phyloP scores from a whole-genome alignment of 2,888 invertebrate species.

The Drosophila kokeensis region DNA sequence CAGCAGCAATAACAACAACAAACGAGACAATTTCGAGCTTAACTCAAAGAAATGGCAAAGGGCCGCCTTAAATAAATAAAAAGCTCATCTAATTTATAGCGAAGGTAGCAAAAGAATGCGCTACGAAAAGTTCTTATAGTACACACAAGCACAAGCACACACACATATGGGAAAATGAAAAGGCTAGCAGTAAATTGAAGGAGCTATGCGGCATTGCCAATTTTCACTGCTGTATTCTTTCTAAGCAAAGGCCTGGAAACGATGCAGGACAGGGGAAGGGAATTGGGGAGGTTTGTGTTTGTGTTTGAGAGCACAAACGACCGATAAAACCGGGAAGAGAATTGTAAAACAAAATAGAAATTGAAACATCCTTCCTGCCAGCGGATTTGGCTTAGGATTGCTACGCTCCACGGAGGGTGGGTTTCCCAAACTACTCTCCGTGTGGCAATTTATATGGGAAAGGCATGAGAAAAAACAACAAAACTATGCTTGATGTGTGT shows the following conservation, averaged over 20 bases:
- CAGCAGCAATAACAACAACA: constrained; percentile 23
- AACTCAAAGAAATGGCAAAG: constrained; percentile 51
- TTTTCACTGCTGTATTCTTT: constrained; percentile 60
- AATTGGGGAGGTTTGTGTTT: constrained; percentile 61
- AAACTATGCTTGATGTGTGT: constrained; percentile 38
- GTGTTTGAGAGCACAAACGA: constrained; percentile 46
- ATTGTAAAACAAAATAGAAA: constrained; percentile 78
- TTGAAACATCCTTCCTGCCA: constrained; percentile 80
- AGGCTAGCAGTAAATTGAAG: constrained; percentile 27
- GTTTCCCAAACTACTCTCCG: constrained; percentile 56
- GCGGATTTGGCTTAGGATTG: constrained; percentile 23
- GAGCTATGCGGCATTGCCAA: constrained; percentile 62
- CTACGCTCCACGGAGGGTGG: constrained; percentile 25
- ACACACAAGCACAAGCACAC: not conserved
- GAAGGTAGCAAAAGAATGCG: constrained; percentile 38
- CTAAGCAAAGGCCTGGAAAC: constrained; percentile 34
- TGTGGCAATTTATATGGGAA: constrained; percentile 53
- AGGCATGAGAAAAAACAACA: constrained; percentile 7
- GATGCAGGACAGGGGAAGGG: constrained; percentile 8
- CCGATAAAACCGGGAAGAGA: constrained; percentile 74
- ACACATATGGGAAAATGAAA: constrained; percentile 23
- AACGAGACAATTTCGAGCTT: constrained; percentile 30
- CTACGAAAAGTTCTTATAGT: constrained; percentile 15
- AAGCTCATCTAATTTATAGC: constrained; percentile 54
- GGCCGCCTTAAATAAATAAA: constrained; percentile 72